Percentiles rank a stretch among this genome's conserved stretches.
phyloP scores from a whole-genome alignment of 2,113 vertebrate genomes.

The Caloenas nicobarica region DNA sequence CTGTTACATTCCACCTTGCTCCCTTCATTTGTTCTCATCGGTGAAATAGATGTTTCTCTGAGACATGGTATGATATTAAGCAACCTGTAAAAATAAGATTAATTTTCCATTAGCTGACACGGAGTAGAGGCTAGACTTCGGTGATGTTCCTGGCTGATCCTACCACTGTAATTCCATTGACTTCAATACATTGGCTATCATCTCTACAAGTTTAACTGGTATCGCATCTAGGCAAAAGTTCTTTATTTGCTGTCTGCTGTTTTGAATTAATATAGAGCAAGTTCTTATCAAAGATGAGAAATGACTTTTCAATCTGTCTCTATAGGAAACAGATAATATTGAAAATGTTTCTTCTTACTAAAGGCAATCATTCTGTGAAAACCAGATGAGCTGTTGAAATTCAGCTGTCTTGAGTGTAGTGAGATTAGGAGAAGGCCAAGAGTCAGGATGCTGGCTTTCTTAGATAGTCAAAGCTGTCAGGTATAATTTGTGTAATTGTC shows the following conservation, averaged over 20 bases:
- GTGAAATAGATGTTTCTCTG: background rate
- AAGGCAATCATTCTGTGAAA: background rate
- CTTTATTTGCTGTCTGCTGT: background rate
- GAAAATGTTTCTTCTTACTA: background rate
- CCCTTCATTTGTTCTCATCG: background rate
- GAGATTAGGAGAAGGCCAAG: constrained; percentile 13
- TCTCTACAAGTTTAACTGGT: background rate
- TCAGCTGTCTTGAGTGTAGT: background rate
- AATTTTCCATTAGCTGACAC: background rate
- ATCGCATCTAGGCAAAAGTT: background rate
- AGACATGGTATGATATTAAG: background rate
- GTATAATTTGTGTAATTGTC: background rate
- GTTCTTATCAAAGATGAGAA: background rate
- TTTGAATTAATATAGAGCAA: background rate
- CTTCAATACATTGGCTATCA: background rate
- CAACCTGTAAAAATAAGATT: background rate
- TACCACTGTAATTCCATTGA: background rate
- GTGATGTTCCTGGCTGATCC: background rate
- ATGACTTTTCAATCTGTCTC: background rate
- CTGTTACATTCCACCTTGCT: background rate
- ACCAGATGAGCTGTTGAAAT: background rate
- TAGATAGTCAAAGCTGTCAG: constrained; percentile 32
- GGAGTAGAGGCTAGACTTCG: background rate
- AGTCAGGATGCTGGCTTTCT: background rate
- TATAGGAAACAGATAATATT: background rate